Evolutionary conservation across 2,888 invertebrate species (phyloP).

Genomic region (Idaea dimidiata): DNA sequence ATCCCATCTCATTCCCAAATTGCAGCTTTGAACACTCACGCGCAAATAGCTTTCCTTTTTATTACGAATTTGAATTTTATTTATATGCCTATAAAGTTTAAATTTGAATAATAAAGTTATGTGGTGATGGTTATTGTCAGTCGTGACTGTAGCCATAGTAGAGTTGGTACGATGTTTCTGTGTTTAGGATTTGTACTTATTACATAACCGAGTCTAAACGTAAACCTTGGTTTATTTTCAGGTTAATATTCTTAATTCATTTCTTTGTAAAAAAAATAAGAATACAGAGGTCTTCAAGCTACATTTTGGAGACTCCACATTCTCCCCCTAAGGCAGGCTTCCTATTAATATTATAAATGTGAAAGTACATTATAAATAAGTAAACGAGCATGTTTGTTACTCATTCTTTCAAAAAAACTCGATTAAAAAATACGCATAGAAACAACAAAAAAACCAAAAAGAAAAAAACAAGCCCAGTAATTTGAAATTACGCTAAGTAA

Average conservation of each 20-base stretch:
- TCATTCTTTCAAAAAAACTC: no score
- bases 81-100: slow-evolving; percentile 27
- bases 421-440: no score
- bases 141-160: slow-evolving; percentile 68
- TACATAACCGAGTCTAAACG: slow-evolving; percentile 56
- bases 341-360: no score
- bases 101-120: slow-evolving; percentile 37
- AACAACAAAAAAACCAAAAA: no score
- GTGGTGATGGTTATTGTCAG: slow-evolving; percentile 68
- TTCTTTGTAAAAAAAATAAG: no score
- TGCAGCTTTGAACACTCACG: slow-evolving; percentile 56
- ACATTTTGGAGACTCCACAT: no score
- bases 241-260: not conserved
- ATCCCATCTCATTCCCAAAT: slow-evolving; percentile 35
- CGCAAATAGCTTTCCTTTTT: slow-evolving; percentile 48
- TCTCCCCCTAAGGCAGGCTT: no score
- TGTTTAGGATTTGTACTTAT: slow-evolving; percentile 49
- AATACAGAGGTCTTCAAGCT: no score
- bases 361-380: no score
- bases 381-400: no score
- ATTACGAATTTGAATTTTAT: slow-evolving; percentile 33
- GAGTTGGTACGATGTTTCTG: slow-evolving; percentile 57
- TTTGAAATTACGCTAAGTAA: no score
- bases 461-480: no score
- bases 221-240: not conserved